phyloP scores from a whole-genome alignment of 2,113 vertebrate genomes.

The Athene cunicularia region DNA sequence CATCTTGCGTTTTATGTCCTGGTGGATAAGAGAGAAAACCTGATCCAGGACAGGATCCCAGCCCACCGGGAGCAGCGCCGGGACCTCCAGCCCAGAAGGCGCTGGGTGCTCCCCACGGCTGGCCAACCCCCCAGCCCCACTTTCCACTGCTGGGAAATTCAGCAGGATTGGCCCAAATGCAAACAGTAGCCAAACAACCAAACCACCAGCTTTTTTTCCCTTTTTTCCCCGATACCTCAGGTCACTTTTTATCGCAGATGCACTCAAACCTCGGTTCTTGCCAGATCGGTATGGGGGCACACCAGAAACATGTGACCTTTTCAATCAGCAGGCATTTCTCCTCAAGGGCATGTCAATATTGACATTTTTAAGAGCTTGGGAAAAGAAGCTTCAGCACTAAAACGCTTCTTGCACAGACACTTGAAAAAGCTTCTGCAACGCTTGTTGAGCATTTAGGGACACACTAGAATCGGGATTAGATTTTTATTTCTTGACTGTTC shows the following conservation, averaged over 20 bases:
- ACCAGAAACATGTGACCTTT: background rate
- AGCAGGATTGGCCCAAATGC: background rate
- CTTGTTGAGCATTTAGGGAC: background rate
- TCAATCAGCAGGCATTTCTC: background rate
- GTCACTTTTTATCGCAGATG: background rate
- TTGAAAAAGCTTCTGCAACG: background rate
- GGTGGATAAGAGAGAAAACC: background rate
- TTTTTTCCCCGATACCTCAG: background rate
- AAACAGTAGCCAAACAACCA: background rate
- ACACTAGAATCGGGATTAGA: rapidly evolving
- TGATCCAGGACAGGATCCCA: background rate
- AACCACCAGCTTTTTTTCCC: background rate
- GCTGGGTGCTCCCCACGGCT: rapidly evolving
- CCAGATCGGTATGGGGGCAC: rapidly evolving
- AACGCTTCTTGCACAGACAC: background rate
- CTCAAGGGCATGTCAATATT: background rate
- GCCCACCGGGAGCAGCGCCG: background rate
- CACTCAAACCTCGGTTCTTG: background rate
- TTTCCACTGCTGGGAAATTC: rapidly evolving
- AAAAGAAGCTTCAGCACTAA: background rate
- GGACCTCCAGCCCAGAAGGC: rapidly evolving
- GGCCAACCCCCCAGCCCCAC: rapidly evolving
- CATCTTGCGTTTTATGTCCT: background rate
- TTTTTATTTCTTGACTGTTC: background rate
- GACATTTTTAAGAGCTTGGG: background rate